phyloP scores from a whole-genome alignment of 2,797 vertebrate genomes.

The Acomys russatus region DNA sequence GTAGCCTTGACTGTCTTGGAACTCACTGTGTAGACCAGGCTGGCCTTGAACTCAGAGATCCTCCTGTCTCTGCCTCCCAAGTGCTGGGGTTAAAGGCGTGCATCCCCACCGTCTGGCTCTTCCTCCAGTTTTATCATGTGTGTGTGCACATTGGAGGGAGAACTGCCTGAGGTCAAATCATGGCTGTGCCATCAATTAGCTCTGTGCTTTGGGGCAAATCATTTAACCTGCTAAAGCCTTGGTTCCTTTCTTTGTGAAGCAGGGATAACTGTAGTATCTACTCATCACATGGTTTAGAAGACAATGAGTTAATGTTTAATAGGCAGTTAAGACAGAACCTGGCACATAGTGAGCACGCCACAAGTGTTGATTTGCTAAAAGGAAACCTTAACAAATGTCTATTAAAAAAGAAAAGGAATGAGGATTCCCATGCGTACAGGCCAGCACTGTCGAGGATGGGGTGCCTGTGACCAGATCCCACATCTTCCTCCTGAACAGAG shows the following conservation, averaged over 20 bases:
- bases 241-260: constrained; percentile 33
- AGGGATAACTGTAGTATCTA: background rate
- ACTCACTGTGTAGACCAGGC: too few species aligned
- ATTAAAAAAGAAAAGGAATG: background rate
- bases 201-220: constrained; percentile 46
- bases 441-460: background rate
- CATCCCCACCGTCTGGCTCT: background rate
- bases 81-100: too few species aligned
- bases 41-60: too few species aligned
- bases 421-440: background rate
- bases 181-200: background rate
- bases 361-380: background rate
- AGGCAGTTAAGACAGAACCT: background rate
- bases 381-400: background rate
- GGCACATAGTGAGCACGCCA: background rate
- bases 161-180: background rate
- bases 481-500: background rate
- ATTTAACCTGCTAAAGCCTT: constrained; percentile 38
- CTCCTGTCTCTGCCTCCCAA: too few species aligned
- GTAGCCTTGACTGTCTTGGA: too few species aligned
- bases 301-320: constrained; percentile 42
- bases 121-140: background rate
- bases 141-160: background rate
- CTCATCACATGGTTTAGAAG: constrained; percentile 2
- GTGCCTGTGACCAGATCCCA: background rate